Evolutionary conservation across 2,888 invertebrate genomes (phyloP).

Genomic region (Acrocyrtus sp.): DNA sequence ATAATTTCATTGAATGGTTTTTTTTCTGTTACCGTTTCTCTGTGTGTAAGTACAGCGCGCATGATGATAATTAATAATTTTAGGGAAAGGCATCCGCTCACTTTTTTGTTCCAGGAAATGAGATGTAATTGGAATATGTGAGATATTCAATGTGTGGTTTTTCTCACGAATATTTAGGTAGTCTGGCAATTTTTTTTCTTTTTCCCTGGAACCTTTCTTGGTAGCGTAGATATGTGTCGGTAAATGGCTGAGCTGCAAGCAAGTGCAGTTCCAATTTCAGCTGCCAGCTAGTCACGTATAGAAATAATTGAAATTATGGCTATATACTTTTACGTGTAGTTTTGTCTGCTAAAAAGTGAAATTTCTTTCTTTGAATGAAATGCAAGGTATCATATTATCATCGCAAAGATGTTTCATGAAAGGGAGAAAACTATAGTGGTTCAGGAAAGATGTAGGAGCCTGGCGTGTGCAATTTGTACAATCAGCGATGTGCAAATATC

Average conservation of each 20-base stretch:
- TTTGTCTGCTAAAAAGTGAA: not conserved
- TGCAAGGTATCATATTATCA: too few species aligned
- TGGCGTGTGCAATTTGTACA: too few species aligned
- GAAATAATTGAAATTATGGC: not conserved
- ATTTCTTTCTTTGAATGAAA: not conserved
- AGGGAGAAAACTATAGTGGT: too few species aligned
- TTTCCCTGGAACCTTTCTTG: not conserved
- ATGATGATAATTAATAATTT: conserved; percentile 14
- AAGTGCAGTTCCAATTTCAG: not conserved
- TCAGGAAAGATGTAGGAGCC: too few species aligned
- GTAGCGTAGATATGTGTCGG: not conserved
- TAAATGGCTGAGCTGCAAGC: not conserved
- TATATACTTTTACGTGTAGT: not conserved
- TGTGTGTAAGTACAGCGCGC: conserved; percentile 6
- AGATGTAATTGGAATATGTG: conserved; percentile 27
- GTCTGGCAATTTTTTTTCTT: not conserved
- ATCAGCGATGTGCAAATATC: too few species aligned
- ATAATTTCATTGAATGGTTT: conserved; percentile 1
- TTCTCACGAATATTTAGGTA: conserved; percentile 22
- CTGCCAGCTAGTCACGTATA: not conserved
- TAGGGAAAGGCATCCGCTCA: not conserved
- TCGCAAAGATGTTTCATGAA: too few species aligned
- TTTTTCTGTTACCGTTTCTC: conserved; percentile 1
- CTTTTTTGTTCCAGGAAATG: conserved; percentile 8
- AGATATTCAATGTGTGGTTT: conserved; percentile 11